phyloP scores from a whole-genome alignment of 2,797 vertebrate species.

The Sardinella longiceps region DNA sequence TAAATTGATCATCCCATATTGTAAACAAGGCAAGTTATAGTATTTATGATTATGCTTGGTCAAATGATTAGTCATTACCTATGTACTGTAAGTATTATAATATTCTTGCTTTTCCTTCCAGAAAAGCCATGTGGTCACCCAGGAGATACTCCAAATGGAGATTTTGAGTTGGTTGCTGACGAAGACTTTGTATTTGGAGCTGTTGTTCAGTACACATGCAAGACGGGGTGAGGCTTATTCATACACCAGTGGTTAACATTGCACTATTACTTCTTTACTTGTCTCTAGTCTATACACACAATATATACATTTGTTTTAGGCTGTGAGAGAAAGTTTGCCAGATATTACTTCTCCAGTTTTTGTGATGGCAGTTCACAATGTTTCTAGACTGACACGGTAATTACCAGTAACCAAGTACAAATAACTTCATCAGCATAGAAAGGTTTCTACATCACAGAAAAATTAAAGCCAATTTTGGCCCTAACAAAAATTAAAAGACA shows the following conservation, averaged over 20 bases:
- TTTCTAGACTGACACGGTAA: no score
- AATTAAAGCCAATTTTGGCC: no score
- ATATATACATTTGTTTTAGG: no score
- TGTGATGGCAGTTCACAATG: no score
- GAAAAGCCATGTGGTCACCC: constrained; percentile 73
- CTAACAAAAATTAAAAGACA: no score
- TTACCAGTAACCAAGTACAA: no score
- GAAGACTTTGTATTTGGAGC: constrained; percentile 73
- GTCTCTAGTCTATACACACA: no score
- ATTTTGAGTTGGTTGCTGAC: constrained; percentile 61
- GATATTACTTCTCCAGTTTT: no score
- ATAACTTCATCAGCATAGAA: no score
- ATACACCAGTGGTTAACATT: not conserved
- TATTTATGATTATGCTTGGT: not conserved
- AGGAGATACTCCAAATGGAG: constrained; percentile 65
- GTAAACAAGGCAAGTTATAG: not conserved
- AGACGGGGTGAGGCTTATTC: constrained; percentile 63
- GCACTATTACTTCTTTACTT: not conserved
- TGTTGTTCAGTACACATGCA: constrained; percentile 68
- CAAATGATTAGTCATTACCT: not conserved
- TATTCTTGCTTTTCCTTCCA: constrained; percentile 47
- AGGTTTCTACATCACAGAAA: no score
- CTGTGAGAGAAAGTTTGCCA: no score
- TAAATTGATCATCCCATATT: not conserved
- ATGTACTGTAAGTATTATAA: not conserved